These are phyloP conservation scores for Gadopsis bispinosus DNA, from an alignment of 2,797 vertebrate species.

Conservation along the genomic window DNA sequence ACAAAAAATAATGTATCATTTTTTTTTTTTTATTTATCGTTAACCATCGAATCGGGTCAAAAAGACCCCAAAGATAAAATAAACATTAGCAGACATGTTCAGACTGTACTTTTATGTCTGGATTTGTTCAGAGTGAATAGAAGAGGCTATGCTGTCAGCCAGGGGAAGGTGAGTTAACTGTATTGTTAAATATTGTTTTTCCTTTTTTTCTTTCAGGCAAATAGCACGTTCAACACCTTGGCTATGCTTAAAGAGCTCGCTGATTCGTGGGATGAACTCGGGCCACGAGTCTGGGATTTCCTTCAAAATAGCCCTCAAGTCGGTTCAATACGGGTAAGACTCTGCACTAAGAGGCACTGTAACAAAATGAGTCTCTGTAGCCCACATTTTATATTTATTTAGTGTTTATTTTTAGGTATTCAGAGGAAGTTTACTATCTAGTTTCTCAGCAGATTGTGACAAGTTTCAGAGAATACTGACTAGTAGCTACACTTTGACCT, in stretches of 20 bases:
- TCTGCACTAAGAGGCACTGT: background rate
- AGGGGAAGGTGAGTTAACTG: constrained; percentile 18
- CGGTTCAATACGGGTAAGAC: constrained; percentile 87
- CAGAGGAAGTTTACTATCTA: background rate
- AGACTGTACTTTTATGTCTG: constrained; percentile 53
- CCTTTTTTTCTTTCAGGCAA: constrained; percentile 85
- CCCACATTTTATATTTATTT: no score
- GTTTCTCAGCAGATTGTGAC: background rate
- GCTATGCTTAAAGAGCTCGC: constrained; percentile 88
- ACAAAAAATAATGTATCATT: no score
- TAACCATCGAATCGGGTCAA: no score
- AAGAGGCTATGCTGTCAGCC: constrained; percentile 27
- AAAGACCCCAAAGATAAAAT: no score
- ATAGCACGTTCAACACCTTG: constrained; percentile 90
- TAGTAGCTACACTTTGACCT: background rate
- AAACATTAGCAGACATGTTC: constrained; percentile 51
- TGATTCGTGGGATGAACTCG: constrained; percentile 90
- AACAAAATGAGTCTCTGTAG: background rate
- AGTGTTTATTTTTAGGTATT: background rate
- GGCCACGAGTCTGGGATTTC: constrained; percentile 89
- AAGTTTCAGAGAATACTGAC: background rate
- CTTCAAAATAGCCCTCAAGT: constrained; percentile 89
- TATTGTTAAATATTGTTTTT: constrained; percentile 20
- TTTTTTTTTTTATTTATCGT: no score
- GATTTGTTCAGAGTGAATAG: constrained; percentile 26